A percentile compares a stretch with the other conserved stretches of the same genome.
These are phyloP conservation scores for Diachasma alloeum DNA, from an alignment of 1,140 invertebrate species.

Conservation along the genomic window DNA sequence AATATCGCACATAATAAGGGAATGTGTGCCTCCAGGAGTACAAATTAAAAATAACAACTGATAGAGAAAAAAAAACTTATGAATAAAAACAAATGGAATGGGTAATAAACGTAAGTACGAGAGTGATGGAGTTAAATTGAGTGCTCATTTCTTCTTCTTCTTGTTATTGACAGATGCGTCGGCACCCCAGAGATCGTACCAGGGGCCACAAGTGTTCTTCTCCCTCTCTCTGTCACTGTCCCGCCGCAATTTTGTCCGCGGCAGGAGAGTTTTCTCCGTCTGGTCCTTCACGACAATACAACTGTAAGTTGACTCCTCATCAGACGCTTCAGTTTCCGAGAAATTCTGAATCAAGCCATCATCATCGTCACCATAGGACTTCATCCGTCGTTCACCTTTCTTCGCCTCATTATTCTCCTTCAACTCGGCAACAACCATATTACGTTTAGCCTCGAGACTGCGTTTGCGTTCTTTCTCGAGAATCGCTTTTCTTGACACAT, in stretches of 20 bases:
- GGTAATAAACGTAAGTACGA: constrained; percentile 7
- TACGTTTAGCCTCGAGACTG: constrained; percentile 63
- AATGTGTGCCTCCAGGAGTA: not conserved
- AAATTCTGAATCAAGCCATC: constrained; percentile 58
- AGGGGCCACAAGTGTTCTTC: constrained; percentile 81
- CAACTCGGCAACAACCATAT: constrained; percentile 57
- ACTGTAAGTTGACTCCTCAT: constrained; percentile 72
- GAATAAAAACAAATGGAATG: constrained; percentile 23
- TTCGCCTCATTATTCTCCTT: constrained; percentile 64
- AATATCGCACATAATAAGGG: not conserved
- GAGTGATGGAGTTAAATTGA: constrained; percentile 7
- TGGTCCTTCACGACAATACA: constrained; percentile 65
- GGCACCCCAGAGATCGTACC: constrained; percentile 87
- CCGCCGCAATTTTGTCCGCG: constrained; percentile 75
- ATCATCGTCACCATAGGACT: constrained; percentile 66
- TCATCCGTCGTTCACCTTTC: constrained; percentile 66
- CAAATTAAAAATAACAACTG: constrained; percentile 20
- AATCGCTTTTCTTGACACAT: constrained; percentile 63
- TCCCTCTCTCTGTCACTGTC: constrained; percentile 60
- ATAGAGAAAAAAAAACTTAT: constrained; percentile 9
- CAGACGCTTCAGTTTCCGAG: constrained; percentile 66
- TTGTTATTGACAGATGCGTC: constrained; percentile 67
- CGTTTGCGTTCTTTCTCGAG: constrained; percentile 68
- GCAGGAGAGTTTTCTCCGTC: constrained; percentile 71
- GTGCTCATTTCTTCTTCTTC: constrained; percentile 35